Conservation (phyloP, 2,113 vertebrate species). For the Epinephelus lanceolatus region DNA sequence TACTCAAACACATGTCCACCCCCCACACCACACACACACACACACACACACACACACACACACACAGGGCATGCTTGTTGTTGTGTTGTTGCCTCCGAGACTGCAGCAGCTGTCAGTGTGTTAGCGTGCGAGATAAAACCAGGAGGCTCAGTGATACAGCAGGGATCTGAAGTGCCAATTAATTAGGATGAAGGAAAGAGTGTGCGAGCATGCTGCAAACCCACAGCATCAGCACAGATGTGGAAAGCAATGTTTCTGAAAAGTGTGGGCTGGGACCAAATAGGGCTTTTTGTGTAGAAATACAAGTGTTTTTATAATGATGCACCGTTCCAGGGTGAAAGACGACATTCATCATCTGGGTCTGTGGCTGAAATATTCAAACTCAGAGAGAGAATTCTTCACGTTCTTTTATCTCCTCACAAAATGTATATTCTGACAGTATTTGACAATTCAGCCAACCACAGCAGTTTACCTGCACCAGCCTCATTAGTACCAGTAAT, state of each 20-base stretch:
- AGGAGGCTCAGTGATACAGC: slow-evolving; percentile 55
- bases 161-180: slow-evolving; percentile 71
- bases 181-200: slow-evolving; percentile 66
- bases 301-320: background rate
- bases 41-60: background rate
- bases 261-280: slow-evolving; percentile 1
- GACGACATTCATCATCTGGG: background rate
- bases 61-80: background rate
- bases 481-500: slow-evolving; percentile 12
- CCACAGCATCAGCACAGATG: slow-evolving; percentile 54
- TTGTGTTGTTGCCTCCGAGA: slow-evolving; percentile 61
- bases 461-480: slow-evolving; percentile 15
- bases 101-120: slow-evolving; percentile 66
- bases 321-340: background rate
- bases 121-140: slow-evolving; percentile 60
- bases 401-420: background rate
- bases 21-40: background rate
- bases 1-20: slow-evolving; percentile 11
- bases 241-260: slow-evolving; percentile 34
- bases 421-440: background rate
- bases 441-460: background rate
- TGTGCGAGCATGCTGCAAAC: slow-evolving; percentile 31
- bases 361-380: background rate
- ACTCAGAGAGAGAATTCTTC: background rate
- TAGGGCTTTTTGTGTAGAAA: background rate